Evolutionary conservation across 2,113 vertebrate species (phyloP).

Genomic region (Notarius quadriscutis): DNA sequence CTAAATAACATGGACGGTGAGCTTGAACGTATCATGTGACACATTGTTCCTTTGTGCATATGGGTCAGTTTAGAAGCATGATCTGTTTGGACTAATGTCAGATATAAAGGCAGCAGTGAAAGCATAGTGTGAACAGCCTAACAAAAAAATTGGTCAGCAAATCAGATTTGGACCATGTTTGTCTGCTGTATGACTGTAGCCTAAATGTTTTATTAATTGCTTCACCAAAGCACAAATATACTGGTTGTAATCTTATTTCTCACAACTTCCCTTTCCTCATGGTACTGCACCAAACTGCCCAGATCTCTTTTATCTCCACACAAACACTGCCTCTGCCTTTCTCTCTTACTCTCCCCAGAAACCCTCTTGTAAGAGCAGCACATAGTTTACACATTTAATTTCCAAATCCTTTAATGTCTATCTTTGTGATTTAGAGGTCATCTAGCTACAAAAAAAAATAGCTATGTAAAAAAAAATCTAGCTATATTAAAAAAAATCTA

Average conservation of each 20-base stretch:
- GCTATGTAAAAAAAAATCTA: neutral
- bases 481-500: neutral
- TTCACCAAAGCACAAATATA: neutral
- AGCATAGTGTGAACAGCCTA: neutral
- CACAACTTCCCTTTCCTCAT: neutral
- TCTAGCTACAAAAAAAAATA: neutral
- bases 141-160: neutral
- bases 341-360: neutral
- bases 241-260: neutral
- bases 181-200: neutral
- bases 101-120: neutral
- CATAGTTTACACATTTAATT: neutral
- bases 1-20: neutral
- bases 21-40: neutral
- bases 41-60: neutral
- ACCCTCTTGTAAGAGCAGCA: neutral
- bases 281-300: neutral
- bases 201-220: neutral
- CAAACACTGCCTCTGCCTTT: slow-evolving; percentile 4
- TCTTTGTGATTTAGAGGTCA: neutral
- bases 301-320: neutral
- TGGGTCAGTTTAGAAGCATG: neutral
- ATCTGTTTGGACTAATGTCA: neutral
- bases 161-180: neutral
- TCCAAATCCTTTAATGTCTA: neutral